These are phyloP conservation scores for Acanthococcus lagerstroemiae DNA, from an alignment of 2,888 invertebrate genomes.

Conservation along the genomic window DNA sequence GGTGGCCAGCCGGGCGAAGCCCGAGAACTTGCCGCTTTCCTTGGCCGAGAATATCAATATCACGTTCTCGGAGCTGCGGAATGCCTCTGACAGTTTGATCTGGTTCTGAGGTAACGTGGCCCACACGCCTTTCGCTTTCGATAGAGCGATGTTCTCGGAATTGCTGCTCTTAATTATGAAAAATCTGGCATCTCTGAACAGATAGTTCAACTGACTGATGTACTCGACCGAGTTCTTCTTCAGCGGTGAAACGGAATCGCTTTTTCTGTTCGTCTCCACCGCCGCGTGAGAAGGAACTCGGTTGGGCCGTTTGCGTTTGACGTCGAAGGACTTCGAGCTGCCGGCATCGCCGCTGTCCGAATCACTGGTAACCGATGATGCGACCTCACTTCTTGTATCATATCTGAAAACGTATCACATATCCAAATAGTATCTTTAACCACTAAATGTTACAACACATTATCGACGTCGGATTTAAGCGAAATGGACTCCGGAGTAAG, in stretches of 20 bases:
- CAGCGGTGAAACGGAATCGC: slow-evolving; percentile 39
- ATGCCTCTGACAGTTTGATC: slow-evolving; percentile 89
- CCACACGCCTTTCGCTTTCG: slow-evolving; percentile 94
- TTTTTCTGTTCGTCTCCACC: slow-evolving; percentile 41
- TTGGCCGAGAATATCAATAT: slow-evolving; percentile 93
- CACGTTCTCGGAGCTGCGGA: slow-evolving; percentile 84
- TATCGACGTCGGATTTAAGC: not conserved
- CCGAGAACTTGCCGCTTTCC: slow-evolving; percentile 85
- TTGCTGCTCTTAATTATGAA: slow-evolving; percentile 97
- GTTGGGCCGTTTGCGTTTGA: slow-evolving; percentile 32
- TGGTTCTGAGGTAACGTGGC: slow-evolving; percentile 96
- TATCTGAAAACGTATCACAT: slow-evolving; percentile 43
- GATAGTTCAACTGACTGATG: slow-evolving; percentile 79
- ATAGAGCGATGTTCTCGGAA: slow-evolving; percentile 87
- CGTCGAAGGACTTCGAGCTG: slow-evolving; percentile 51
- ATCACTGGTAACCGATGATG: slow-evolving; percentile 59
- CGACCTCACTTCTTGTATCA: slow-evolving; percentile 80
- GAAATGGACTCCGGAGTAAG: no score
- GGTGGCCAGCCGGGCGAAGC: slow-evolving; percentile 81
- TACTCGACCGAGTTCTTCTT: slow-evolving; percentile 62
- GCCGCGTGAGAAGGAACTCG: slow-evolving; percentile 44
- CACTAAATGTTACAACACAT: not conserved
- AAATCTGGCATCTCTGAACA: slow-evolving; percentile 87
- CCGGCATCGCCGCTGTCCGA: slow-evolving; percentile 50
- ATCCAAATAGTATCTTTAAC: not conserved